phyloP scores from a whole-genome alignment of 2,113 vertebrate genomes.

The Acrocephalus arundinaceus region DNA sequence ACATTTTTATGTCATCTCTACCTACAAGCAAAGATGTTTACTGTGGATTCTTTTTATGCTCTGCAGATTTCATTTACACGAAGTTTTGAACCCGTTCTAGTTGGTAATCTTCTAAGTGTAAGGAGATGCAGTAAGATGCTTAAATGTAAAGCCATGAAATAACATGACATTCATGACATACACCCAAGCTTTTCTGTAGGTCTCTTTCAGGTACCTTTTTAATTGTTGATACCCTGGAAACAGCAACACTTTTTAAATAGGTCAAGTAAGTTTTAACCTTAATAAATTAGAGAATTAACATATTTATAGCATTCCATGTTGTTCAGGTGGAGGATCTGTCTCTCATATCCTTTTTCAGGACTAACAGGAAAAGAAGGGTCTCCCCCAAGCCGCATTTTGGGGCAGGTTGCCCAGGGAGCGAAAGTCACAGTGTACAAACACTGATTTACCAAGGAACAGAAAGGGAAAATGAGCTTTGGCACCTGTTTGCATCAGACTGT shows the following conservation, averaged over 20 bases:
- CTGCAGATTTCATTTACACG: background rate
- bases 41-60: background rate
- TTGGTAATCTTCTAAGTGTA: background rate
- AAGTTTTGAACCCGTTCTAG: background rate
- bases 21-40: background rate
- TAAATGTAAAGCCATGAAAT: slow-evolving; percentile 9
- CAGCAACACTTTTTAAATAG: background rate
- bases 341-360: background rate
- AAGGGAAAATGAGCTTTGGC: background rate
- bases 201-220: background rate
- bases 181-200: background rate
- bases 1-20: background rate
- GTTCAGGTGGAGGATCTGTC: background rate
- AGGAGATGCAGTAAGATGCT: background rate
- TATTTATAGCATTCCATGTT: background rate
- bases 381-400: background rate
- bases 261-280: background rate
- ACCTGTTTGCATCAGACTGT: background rate
- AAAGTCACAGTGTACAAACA: background rate
- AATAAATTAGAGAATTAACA: background rate
- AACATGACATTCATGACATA: background rate
- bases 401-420: fast-evolving
- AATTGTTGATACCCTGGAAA: background rate
- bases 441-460: background rate
- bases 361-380: background rate